phyloP scores from a whole-genome alignment of 1,140 invertebrate species.

The Anastatus disparis region DNA sequence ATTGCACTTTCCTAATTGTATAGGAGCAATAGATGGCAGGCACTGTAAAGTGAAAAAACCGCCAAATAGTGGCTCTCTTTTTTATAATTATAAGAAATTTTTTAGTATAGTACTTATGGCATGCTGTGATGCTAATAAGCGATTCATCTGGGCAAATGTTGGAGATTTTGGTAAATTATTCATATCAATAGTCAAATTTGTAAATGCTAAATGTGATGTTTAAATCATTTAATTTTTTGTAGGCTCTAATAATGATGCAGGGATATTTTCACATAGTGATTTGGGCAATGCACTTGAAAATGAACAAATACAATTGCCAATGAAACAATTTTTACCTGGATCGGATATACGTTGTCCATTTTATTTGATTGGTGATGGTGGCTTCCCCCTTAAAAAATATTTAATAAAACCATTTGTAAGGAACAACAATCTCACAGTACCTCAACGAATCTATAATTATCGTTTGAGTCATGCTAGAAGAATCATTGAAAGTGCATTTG shows the following conservation, averaged over 20 bases:
- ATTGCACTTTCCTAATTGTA: constrained; percentile 62
- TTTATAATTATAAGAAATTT: constrained; percentile 48
- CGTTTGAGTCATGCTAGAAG: constrained; percentile 3
- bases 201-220: neutral
- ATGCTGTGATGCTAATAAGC: constrained; percentile 44
- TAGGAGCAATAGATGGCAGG: constrained; percentile 51
- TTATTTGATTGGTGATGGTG: constrained; percentile 12
- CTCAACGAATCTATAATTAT: neutral
- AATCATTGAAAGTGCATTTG: constrained; percentile 4
- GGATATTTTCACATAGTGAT: neutral
- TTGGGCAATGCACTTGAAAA: neutral
- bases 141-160: constrained; percentile 56
- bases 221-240: constrained; percentile 6
- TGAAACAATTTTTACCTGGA: neutral
- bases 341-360: neutral
- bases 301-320: neutral
- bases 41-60: constrained; percentile 41
- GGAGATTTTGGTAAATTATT: constrained; percentile 9
- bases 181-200: neutral
- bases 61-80: constrained; percentile 42
- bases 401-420: neutral
- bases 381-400: neutral
- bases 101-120: constrained; percentile 46
- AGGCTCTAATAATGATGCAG: constrained; percentile 5
- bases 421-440: neutral